Base-by-base conservation (phyloP, 2,797 vertebrate species). In the Eospalax fontanierii region DNA sequence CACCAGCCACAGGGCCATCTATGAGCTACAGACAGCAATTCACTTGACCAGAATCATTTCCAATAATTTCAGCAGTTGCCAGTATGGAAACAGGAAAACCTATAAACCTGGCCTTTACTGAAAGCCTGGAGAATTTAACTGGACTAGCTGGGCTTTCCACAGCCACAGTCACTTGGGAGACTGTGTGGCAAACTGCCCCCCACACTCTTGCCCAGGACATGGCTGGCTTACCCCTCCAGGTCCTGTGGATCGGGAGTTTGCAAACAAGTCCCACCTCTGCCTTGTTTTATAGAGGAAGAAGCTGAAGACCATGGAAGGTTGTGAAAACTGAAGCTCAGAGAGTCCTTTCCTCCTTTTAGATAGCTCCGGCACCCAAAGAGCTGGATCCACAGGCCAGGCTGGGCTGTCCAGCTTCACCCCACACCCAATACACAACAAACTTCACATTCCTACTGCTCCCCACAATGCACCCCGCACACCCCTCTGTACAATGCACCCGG, bases 21-120 rank as follows among this genome's bases (percentile, higher is more conserved):
- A 63, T 26, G 73, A 61, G 15, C 81, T 85, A 71, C 16, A 54
- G 18, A 89, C 21, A 90, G 40, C 70, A 74, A n/a, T 91, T 90
- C 50, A 71, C 61, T 75, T 74, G 73, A 61, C 28, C 38, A 19
- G 21, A 84, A 70, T 71, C 33, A 43, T 66, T 89, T 63, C 28
- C 18, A 65, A 50, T 63, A 63, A 73, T 73, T 82, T 76, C 46
- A 81, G 16, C 26, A 33, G 35, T 15, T 15, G 21, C 40, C 71
- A 86, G 33, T 40, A 86, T 83, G 24, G 63, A 87, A 73, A 82
- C 16, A 38, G 24, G 80, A 92, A 71, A 61, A 19, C 43, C 85
- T 54, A 68, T 46, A 75, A 83, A 89, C 24, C 35, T 59, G 40
- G 50, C 40, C 63, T 86, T 95, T 91, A 38, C 43, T 91, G 73